phyloP scores from a whole-genome alignment of 2,888 invertebrate species.

The Agrotis exclamationis region DNA sequence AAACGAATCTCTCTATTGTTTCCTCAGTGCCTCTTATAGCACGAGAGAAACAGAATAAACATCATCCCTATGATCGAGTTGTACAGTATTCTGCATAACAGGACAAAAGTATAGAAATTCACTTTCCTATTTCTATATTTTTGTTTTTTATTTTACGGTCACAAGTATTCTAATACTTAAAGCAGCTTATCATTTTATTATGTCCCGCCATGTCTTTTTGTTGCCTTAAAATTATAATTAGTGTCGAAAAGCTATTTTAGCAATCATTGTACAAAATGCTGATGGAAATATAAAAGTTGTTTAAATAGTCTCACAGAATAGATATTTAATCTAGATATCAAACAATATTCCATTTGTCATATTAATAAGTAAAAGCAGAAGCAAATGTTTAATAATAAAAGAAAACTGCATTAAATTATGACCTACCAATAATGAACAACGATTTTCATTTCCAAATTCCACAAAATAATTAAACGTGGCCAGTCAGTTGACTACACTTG shows the following conservation, averaged over 20 bases:
- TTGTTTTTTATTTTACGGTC: slow-evolving; percentile 58
- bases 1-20: slow-evolving; percentile 51
- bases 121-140: slow-evolving; percentile 60
- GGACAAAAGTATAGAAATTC: slow-evolving; percentile 56
- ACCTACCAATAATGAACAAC: slow-evolving; percentile 89
- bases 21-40: slow-evolving; percentile 21
- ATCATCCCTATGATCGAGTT: slow-evolving; percentile 56
- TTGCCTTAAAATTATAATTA: slow-evolving; percentile 76
- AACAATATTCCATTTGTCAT: slow-evolving; percentile 91
- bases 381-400: slow-evolving; percentile 89
- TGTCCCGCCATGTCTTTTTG: slow-evolving; percentile 72
- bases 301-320: slow-evolving; percentile 90
- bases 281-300: slow-evolving; percentile 90
- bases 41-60: slow-evolving; percentile 36
- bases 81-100: slow-evolving; percentile 62
- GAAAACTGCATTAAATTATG: slow-evolving; percentile 91
- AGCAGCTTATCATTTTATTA: slow-evolving; percentile 68
- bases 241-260: slow-evolving; percentile 77
- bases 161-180: slow-evolving; percentile 63
- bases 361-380: slow-evolving; percentile 90
- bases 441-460: slow-evolving; percentile 77
- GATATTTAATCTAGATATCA: slow-evolving; percentile 89
- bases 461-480: slow-evolving; percentile 2
- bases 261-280: slow-evolving; percentile 87
- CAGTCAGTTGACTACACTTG: not conserved